These are phyloP conservation scores for Sinonovacula constricta DNA, from an alignment of 1,140 invertebrate species.

Conservation along the genomic window DNA sequence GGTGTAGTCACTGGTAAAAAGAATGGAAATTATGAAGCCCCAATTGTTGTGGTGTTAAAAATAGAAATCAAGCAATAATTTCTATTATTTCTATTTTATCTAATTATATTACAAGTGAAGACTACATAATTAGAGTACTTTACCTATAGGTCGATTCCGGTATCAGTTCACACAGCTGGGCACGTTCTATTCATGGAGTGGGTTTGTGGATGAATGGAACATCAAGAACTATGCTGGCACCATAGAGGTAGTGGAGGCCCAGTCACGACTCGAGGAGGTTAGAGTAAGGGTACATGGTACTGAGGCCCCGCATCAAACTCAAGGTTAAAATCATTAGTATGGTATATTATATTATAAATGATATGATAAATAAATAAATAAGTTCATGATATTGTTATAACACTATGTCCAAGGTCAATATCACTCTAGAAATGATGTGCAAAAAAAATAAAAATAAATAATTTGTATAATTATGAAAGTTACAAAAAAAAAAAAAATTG, in stretches of 20 bases:
- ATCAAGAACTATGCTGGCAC: slow-evolving; percentile 59
- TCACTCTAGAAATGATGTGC: no score
- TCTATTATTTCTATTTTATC: not conserved
- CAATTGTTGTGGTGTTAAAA: no score
- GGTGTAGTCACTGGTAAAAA: no score
- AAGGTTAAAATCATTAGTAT: no score
- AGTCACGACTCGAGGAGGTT: slow-evolving; percentile 38
- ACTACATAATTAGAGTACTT: not conserved
- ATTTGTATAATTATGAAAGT: no score
- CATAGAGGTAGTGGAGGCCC: slow-evolving; percentile 50
- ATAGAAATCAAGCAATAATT: not conserved
- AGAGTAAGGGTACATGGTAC: slow-evolving; percentile 45
- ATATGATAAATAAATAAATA: no score
- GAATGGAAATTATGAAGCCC: no score
- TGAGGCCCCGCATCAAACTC: slow-evolving; percentile 54
- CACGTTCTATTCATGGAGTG: slow-evolving; percentile 68
- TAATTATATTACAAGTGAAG: not conserved
- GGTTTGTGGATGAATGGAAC: slow-evolving; percentile 54
- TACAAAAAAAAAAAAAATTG: no score
- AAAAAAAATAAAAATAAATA: no score
- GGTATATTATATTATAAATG: no score
- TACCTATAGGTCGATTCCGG: slow-evolving; percentile 57
- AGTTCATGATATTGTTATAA: no score
- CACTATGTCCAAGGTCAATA: no score
- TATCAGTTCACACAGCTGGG: slow-evolving; percentile 64